These are phyloP conservation scores for Pipistrellus kuhlii DNA, from an alignment of 2,797 vertebrate genomes.

Conservation along the genomic window DNA sequence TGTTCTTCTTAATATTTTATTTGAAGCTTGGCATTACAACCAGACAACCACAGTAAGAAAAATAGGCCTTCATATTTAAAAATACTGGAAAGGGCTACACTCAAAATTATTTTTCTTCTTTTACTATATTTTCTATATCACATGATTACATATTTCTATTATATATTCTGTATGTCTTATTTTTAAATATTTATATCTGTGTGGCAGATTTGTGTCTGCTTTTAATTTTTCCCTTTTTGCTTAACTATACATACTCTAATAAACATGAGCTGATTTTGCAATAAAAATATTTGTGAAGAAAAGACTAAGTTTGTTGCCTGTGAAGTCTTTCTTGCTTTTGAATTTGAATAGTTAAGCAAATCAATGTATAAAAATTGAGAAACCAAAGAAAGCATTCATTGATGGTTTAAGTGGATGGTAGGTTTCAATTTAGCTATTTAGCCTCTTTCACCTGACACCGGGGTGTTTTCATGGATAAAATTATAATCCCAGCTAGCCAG, in stretches of 20 bases:
- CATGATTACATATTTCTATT: background rate
- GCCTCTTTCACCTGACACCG: slow-evolving; percentile 41
- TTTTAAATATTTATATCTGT: slow-evolving; percentile 9
- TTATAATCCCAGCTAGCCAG: slow-evolving; percentile 71
- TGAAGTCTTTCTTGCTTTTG: slow-evolving; percentile 48
- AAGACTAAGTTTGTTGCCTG: background rate
- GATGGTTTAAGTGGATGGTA: background rate
- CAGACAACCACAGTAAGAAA: slow-evolving; percentile 45
- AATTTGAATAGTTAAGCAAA: slow-evolving; percentile 57
- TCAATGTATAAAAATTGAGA: background rate
- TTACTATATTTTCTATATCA: background rate
- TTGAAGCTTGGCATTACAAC: slow-evolving; percentile 51
- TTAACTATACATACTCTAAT: background rate
- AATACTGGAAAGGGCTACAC: background rate
- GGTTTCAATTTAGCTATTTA: slow-evolving; percentile 10
- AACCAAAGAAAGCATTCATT: slow-evolving; percentile 45
- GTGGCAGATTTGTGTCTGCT: background rate
- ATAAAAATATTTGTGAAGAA: slow-evolving; percentile 40
- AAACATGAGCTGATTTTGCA: background rate
- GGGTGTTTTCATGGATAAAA: slow-evolving; percentile 72
- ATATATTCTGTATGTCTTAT: background rate
- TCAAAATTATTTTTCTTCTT: slow-evolving; percentile 3
- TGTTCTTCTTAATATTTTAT: slow-evolving; percentile 68
- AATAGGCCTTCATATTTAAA: slow-evolving; percentile 35
- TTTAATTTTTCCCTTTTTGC: slow-evolving; percentile 29